Conservation (phyloP, 2,888 invertebrate genomes). For the Chromoteleia sp. region DNA sequence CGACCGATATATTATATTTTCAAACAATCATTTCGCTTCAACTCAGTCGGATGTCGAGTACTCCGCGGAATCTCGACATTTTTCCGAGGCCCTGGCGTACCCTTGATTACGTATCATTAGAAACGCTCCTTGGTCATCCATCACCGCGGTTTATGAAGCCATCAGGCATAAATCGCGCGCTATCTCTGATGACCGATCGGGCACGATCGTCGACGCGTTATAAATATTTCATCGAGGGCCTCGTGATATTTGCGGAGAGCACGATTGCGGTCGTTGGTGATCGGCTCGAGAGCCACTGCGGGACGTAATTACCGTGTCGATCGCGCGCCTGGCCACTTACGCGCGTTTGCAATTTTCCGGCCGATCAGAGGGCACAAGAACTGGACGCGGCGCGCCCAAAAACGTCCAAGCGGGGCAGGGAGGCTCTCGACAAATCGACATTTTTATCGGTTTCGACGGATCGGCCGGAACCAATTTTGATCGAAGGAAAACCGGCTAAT, state of each 20-base stretch:
- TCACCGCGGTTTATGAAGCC: slow-evolving; percentile 68
- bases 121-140: slow-evolving; percentile 49
- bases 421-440: no score
- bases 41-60: no score
- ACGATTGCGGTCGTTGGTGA: slow-evolving; percentile 35
- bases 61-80: no score
- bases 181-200: slow-evolving; percentile 57
- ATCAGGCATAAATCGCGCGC: slow-evolving; percentile 60
- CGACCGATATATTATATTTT: no score
- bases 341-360: slow-evolving; percentile 38
- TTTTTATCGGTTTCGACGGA: slow-evolving; percentile 14
- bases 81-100: neutral
- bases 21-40: no score
- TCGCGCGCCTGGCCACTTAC: neutral
- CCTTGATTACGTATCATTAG: slow-evolving; percentile 59
- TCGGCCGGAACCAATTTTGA: slow-evolving; percentile 2
- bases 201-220: slow-evolving; percentile 59
- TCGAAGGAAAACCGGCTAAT: slow-evolving; percentile 54
- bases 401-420: no score
- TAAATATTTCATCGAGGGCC: slow-evolving; percentile 63
- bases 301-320: slow-evolving; percentile 56
- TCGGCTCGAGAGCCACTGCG: slow-evolving; percentile 24
- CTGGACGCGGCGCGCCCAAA: no score
- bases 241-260: slow-evolving; percentile 43
- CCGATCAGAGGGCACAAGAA: neutral